These are phyloP conservation scores for Arenicola marina DNA, from an alignment of 2,888 invertebrate species.

Conservation along the genomic window DNA sequence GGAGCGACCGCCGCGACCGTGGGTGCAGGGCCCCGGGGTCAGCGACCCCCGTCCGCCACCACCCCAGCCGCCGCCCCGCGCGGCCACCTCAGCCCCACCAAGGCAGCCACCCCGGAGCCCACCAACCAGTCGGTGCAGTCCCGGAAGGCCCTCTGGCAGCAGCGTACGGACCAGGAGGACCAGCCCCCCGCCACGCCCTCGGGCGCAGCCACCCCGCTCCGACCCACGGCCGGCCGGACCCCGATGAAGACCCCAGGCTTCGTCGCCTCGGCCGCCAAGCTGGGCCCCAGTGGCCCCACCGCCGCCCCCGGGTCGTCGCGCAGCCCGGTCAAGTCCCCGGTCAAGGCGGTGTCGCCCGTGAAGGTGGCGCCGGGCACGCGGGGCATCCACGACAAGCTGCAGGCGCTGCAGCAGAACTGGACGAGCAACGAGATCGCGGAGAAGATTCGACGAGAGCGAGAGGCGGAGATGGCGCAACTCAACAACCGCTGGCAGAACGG, in stretches of 20 bases:
- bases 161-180: background rate
- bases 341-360: background rate
- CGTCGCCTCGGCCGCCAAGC: background rate
- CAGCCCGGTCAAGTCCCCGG: background rate
- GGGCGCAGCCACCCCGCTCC: too few species aligned
- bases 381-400: constrained; percentile 52
- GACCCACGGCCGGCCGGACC: background rate
- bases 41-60: too few species aligned
- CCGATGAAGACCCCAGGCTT: background rate
- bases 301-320: background rate
- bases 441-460: constrained; percentile 51
- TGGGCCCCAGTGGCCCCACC: background rate
- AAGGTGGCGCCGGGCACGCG: constrained; percentile 51
- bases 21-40: too few species aligned
- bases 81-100: background rate
- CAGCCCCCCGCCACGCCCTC: background rate
- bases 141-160: background rate
- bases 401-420: constrained; percentile 43
- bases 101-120: background rate
- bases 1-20: background rate
- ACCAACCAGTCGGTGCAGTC: background rate
- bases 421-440: constrained; percentile 50
- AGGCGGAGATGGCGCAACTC: constrained; percentile 56
- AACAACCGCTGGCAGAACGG: constrained; percentile 57
- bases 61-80: background rate